Conservation (phyloP, 2,797 vertebrate genomes). For the Eupleurogrammus muticus region DNA sequence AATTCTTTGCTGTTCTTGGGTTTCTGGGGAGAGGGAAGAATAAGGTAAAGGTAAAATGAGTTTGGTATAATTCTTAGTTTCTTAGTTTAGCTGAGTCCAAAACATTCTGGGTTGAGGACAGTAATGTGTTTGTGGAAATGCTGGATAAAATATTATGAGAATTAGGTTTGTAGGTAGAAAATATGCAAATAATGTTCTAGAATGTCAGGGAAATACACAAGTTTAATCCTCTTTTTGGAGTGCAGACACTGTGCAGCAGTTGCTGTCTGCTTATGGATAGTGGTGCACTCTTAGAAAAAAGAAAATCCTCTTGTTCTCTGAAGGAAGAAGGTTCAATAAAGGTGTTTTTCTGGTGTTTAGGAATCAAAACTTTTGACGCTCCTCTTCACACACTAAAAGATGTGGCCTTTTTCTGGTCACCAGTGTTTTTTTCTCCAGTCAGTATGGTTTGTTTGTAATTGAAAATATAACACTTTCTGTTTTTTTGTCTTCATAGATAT, state of each 20-base stretch:
- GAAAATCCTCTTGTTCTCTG: neutral
- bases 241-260: neutral
- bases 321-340: neutral
- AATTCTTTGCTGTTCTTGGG: neutral
- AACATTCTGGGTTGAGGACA: neutral
- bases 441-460: too few species aligned
- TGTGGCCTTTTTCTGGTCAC: too few species aligned
- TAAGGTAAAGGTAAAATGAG: neutral
- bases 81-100: neutral
- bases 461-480: too few species aligned
- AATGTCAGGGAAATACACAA: constrained; percentile 12
- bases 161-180: neutral
- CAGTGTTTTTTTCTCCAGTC: too few species aligned
- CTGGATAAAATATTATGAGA: neutral
- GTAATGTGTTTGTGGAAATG: constrained; percentile 11
- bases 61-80: neutral
- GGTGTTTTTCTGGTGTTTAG: neutral
- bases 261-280: neutral
- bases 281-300: neutral
- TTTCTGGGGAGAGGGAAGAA: neutral
- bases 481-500: too few species aligned
- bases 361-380: neutral
- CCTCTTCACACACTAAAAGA: too few species aligned
- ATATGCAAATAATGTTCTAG: constrained; percentile 10
- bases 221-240: constrained; percentile 7